phyloP scores from a whole-genome alignment of 2,888 invertebrate species.

The Ichneumoninae sp. region DNA sequence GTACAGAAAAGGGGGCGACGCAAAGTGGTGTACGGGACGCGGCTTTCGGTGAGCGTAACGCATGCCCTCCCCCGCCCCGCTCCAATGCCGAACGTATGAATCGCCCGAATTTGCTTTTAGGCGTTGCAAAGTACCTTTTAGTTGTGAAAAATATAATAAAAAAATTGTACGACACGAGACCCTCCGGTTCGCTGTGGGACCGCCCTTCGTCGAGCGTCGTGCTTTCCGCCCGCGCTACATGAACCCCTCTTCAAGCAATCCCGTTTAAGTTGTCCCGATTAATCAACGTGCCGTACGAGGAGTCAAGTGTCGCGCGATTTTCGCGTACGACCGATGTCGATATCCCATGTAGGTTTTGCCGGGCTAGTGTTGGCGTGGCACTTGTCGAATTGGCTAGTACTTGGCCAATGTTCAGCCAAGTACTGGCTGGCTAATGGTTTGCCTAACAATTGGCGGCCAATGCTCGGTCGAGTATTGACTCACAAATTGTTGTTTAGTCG shows the following conservation, averaged over 20 bases:
- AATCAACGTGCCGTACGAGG: conserved; percentile 48
- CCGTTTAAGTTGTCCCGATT: conserved; percentile 62
- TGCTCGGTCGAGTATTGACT: too few species aligned
- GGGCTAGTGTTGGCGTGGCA: too few species aligned
- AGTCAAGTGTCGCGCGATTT: conserved; percentile 54
- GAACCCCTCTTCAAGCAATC: conserved; percentile 25
- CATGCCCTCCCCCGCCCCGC: conserved; percentile 46
- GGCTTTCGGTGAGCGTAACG: conserved; percentile 38
- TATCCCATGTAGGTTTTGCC: neutral
- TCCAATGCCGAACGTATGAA: conserved; percentile 63
- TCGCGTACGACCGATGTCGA: neutral
- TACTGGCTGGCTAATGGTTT: too few species aligned
- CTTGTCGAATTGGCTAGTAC: too few species aligned
- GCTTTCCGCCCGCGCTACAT: conserved; percentile 20
- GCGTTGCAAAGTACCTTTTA: conserved; percentile 68
- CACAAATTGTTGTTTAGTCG: too few species aligned
- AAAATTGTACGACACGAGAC: conserved; percentile 43
- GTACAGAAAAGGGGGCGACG: conserved; percentile 60
- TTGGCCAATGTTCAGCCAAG: too few species aligned
- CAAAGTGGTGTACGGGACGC: conserved; percentile 63
- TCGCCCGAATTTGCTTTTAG: conserved; percentile 68
- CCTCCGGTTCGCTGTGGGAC: neutral
- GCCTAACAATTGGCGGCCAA: too few species aligned
- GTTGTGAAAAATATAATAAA: conserved; percentile 67
- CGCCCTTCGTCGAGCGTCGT: conserved; percentile 5